A percentile compares a stretch with the other conserved stretches of the same genome.
phyloP scores from a whole-genome alignment of 2,113 vertebrate genomes.

The Melanerpes aurifrons region DNA sequence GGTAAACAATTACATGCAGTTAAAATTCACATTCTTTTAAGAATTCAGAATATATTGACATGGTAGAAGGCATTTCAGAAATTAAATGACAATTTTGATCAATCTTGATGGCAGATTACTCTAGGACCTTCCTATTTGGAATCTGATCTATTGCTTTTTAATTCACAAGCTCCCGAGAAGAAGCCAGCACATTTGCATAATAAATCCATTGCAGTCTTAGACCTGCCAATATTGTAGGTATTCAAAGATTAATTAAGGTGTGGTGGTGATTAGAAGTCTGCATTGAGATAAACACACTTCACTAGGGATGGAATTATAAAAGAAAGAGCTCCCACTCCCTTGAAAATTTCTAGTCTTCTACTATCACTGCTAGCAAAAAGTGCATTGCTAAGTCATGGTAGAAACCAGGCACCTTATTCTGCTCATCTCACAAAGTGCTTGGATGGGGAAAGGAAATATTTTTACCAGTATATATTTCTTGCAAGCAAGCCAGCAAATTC shows the following conservation, averaged over 20 bases:
- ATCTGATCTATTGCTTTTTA: neutral
- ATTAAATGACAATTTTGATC: slow-evolving; percentile 1
- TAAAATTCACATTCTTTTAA: neutral
- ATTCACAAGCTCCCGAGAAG: neutral
- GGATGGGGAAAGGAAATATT: neutral
- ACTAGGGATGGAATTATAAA: neutral
- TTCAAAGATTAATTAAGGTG: slow-evolving; percentile 27
- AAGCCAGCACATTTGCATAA: neutral
- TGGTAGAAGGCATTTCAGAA: neutral
- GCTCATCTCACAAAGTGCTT: neutral
- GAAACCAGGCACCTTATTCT: neutral
- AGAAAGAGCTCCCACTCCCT: neutral
- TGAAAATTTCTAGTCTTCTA: neutral
- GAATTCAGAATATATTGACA: neutral
- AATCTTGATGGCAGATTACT: neutral
- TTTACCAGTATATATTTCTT: neutral
- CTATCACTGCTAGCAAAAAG: neutral
- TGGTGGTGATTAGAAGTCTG: neutral
- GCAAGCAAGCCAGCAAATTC: neutral
- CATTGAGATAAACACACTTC: neutral
- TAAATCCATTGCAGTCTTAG: neutral
- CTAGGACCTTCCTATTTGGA: neutral
- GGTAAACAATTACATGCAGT: neutral
- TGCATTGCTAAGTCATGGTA: neutral
- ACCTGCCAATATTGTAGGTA: slow-evolving; percentile 18